These are phyloP conservation scores for Clarias platycephalus DNA, from an alignment of 2,797 vertebrate species.

Conservation along the genomic window DNA sequence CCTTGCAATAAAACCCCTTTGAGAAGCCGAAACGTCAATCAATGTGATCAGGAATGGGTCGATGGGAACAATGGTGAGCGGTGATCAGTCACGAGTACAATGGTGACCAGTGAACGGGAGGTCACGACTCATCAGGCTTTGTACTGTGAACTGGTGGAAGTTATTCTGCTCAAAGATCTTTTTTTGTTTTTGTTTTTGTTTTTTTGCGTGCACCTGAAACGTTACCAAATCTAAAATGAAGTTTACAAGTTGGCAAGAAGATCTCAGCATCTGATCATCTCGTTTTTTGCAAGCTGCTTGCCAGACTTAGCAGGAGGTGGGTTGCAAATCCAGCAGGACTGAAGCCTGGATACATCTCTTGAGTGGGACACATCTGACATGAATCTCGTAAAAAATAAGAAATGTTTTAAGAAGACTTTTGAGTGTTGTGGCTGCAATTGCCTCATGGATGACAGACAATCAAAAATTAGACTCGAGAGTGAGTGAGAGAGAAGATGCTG, in stretches of 20 bases:
- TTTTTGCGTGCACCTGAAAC: background rate
- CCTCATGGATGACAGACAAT: background rate
- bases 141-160: background rate
- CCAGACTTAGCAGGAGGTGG: background rate
- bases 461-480: background rate
- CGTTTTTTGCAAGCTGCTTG: background rate
- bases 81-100: background rate
- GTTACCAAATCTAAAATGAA: background rate
- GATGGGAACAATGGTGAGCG: background rate
- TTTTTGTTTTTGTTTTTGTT: background rate
- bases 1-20: background rate
- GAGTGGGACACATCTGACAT: background rate
- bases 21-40: background rate
- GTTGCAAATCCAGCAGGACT: background rate
- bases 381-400: constrained; percentile 1
- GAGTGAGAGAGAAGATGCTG: constrained; percentile 12
- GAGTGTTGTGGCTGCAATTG: constrained; percentile 20
- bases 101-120: background rate
- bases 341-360: background rate
- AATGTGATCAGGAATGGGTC: background rate
- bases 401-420: background rate
- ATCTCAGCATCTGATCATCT: background rate
- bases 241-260: background rate
- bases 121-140: background rate
- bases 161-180: no score